Evolutionary conservation across 2,888 invertebrate species (phyloP).

Genomic region (Micropterix aruncella): DNA sequence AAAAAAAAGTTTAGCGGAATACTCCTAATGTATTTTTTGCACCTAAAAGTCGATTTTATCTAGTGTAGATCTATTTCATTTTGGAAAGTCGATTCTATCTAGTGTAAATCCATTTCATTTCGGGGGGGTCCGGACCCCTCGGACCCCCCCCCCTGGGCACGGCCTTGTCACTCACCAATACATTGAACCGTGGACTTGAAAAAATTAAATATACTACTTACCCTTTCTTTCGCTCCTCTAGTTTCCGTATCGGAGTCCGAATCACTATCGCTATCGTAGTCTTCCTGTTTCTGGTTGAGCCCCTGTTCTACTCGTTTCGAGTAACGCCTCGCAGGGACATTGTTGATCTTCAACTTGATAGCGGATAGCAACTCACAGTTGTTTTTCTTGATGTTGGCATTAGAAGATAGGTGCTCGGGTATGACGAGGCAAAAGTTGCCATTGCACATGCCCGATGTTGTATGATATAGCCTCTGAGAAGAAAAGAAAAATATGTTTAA

Average conservation of each 20-base stretch:
- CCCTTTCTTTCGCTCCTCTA: conserved; percentile 31
- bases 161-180: too few species aligned
- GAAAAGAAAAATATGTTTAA: too few species aligned
- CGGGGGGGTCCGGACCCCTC: too few species aligned
- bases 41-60: too few species aligned
- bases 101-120: too few species aligned
- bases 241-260: conserved; percentile 42
- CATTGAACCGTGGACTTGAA: too few species aligned
- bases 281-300: conserved; percentile 21
- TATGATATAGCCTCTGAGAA: background rate
- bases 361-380: background rate
- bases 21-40: too few species aligned
- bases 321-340: conserved; percentile 2
- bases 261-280: conserved; percentile 40
- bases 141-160: too few species aligned
- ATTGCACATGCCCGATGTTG: background rate
- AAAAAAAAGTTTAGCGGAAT: too few species aligned
- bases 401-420: background rate
- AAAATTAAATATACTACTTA: too few species aligned
- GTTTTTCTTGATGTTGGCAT: background rate
- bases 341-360: background rate
- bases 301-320: conserved; percentile 7
- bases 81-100: too few species aligned
- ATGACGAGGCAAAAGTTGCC: background rate
- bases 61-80: too few species aligned